These are phyloP conservation scores for Rhadina sibilatrix DNA, from an alignment of 2,113 vertebrate genomes.

Conservation along the genomic window DNA sequence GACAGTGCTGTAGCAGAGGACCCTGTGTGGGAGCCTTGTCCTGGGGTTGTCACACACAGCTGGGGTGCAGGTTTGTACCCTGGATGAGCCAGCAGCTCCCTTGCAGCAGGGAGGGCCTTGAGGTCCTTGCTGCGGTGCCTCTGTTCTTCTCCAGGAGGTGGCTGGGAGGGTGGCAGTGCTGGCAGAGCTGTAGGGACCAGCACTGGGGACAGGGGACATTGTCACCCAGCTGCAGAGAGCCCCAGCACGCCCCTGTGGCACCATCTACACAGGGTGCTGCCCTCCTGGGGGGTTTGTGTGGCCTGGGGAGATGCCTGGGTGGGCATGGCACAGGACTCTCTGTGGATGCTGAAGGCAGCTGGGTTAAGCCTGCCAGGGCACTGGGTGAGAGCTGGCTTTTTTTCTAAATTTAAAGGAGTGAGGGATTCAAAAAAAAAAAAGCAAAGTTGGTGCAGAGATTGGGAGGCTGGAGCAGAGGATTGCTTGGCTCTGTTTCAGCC, in stretches of 20 bases:
- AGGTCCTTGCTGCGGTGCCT: neutral
- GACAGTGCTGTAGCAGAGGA: neutral
- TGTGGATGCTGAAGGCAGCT: neutral
- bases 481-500: neutral
- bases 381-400: neutral
- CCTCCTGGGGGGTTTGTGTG: neutral
- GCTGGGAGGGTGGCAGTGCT: neutral
- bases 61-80: neutral
- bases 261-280: neutral
- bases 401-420: neutral
- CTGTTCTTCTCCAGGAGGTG: neutral
- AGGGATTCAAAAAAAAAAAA: rapidly evolving
- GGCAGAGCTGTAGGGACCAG: neutral
- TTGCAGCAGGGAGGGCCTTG: neutral
- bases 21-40: neutral
- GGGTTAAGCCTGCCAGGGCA: neutral
- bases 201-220: neutral
- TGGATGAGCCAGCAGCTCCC: rapidly evolving
- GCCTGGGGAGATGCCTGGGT: neutral
- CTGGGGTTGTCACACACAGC: neutral
- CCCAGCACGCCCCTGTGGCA: rapidly evolving
- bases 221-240: neutral
- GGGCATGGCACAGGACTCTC: neutral
- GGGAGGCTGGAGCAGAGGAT: neutral
- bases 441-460: neutral